Conservation (phyloP, 2,797 vertebrate genomes). For the Eupleurogrammus muticus region DNA sequence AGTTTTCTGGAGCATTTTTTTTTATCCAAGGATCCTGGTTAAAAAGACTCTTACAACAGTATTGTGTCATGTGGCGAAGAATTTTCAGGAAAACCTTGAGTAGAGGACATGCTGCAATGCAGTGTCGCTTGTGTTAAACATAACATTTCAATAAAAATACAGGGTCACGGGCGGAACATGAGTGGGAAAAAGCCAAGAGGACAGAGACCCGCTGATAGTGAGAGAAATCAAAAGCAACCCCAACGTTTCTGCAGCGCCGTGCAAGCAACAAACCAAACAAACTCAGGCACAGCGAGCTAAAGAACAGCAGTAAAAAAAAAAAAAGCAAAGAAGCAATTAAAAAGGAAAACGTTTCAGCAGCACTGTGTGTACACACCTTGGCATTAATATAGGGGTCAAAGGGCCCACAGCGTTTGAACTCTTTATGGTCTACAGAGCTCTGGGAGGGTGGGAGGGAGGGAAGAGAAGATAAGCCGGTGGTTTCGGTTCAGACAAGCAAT, state of each 20-base stretch:
- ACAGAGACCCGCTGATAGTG: conserved; percentile 18
- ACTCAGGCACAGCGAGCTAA: conserved; percentile 57
- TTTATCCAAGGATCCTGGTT: background rate
- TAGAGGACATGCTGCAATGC: conserved; percentile 1
- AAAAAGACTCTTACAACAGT: background rate
- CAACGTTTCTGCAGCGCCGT: conserved; percentile 38
- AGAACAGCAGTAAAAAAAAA: conserved; percentile 64
- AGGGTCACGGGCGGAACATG: conserved; percentile 20
- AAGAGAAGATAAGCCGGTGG: conserved; percentile 88
- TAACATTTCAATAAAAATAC: conserved; percentile 15
- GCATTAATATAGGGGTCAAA: conserved; percentile 99
- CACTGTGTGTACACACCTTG: conserved; percentile 97
- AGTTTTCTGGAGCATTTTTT: conserved; percentile 1
- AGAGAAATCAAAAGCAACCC: conserved; percentile 44
- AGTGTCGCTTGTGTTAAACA: background rate
- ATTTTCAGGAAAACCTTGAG: background rate
- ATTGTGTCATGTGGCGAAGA: background rate
- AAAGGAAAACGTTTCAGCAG: conserved; percentile 63
- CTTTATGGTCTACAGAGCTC: conserved; percentile 98
- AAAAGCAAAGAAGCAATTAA: conserved; percentile 61
- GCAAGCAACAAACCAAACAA: conserved; percentile 50
- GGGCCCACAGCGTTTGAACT: conserved; percentile 99
- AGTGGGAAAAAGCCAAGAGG: conserved; percentile 35
- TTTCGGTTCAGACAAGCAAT: conserved; percentile 83
- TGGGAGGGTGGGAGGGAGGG: conserved; percentile 95